Percentiles rank a stretch among this genome's conserved stretches.
Conservation (phyloP, 2,888 invertebrate species). For the Autographa gamma region DNA sequence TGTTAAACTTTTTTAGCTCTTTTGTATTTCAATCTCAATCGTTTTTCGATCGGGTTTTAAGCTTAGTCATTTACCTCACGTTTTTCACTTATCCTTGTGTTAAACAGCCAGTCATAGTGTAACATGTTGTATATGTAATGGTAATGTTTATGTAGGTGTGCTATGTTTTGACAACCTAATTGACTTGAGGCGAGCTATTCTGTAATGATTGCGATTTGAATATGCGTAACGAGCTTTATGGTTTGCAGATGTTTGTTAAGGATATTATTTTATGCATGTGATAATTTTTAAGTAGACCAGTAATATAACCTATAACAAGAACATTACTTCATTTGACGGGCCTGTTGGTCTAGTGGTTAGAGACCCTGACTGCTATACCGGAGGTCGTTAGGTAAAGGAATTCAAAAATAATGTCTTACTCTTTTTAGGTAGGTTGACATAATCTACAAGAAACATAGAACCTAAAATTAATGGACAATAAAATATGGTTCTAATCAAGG, state of each 20-base stretch:
- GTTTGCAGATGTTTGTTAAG: constrained; percentile 27
- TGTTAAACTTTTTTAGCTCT: background rate
- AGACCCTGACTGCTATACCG: too few species aligned
- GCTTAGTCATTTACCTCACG: constrained; percentile 4
- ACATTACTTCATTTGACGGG: too few species aligned
- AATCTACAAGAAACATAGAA: too few species aligned
- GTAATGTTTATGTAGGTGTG: background rate
- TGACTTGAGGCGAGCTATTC: constrained; percentile 10
- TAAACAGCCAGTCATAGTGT: background rate
- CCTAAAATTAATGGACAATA: too few species aligned
- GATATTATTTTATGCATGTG: constrained; percentile 14
- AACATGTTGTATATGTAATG: background rate
- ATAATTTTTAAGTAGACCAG: background rate
- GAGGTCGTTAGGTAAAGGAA: too few species aligned
- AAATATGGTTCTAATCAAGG: too few species aligned
- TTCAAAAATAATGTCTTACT: too few species aligned
- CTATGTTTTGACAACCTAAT: constrained; percentile 40
- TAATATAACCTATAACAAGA: too few species aligned
- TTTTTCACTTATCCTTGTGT: constrained; percentile 1
- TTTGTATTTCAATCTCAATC: background rate
- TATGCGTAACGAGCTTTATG: constrained; percentile 28
- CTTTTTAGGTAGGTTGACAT: too few species aligned
- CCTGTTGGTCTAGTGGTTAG: too few species aligned
- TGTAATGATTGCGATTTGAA: constrained; percentile 7
- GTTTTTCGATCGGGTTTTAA: constrained; percentile 1